Conservation (phyloP, 2,113 vertebrate genomes). For the Heterotilapia buettikoferi region DNA sequence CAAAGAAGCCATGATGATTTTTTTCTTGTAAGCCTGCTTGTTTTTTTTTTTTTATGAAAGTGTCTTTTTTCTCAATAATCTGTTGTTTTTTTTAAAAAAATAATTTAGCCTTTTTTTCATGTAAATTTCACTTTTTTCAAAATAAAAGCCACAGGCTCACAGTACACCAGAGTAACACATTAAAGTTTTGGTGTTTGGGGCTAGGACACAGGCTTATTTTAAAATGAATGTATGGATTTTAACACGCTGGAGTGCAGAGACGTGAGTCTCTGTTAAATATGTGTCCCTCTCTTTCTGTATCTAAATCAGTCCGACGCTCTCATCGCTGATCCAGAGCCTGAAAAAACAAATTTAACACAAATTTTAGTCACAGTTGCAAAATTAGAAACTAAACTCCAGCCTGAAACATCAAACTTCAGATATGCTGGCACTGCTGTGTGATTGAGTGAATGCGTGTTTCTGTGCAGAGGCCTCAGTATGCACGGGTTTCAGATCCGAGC, state of each 20-base stretch:
- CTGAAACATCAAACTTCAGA: not conserved
- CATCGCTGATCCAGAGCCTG: not conserved
- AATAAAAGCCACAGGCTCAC: not conserved
- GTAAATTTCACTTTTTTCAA: not conserved
- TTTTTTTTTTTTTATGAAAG: not conserved
- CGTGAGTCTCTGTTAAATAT: not conserved
- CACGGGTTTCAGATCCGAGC: not conserved
- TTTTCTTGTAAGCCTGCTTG: not conserved
- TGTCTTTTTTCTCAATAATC: not conserved
- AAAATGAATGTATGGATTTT: not conserved
- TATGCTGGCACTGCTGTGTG: not conserved
- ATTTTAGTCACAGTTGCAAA: not conserved
- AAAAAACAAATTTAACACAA: rapidly evolving
- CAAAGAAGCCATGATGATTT: not conserved
- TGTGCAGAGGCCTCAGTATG: not conserved
- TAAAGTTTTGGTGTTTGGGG: not conserved
- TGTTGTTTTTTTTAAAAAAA: not conserved
- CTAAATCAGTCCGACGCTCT: not conserved
- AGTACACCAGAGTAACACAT: not conserved
- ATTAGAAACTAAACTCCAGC: not conserved
- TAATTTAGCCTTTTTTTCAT: not conserved
- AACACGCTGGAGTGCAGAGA: not conserved
- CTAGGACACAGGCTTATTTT: not conserved
- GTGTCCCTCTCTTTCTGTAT: not conserved
- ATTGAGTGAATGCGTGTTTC: not conserved